Evolutionary conservation across 2,888 invertebrate species (phyloP).

Genomic region (Ennomos fuscantarius): DNA sequence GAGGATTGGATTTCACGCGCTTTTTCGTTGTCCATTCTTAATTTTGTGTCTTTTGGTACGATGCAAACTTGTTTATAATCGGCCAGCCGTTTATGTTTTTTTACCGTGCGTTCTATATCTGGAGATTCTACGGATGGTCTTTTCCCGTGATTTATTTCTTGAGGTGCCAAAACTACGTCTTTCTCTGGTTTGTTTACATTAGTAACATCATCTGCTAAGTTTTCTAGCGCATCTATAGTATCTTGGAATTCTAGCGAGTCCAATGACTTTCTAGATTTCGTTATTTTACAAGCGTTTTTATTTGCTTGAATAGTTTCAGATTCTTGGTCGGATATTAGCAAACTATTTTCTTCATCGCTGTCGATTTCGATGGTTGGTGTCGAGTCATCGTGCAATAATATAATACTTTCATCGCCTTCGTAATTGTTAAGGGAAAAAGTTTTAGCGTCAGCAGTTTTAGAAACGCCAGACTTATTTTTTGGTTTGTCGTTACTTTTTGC

Average conservation of each 20-base stretch:
- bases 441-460: not conserved
- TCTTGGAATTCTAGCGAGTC: too few species aligned
- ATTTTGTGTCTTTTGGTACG: slow-evolving; percentile 33
- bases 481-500: too few species aligned
- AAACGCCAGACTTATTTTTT: too few species aligned
- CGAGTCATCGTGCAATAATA: not conserved
- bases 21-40: slow-evolving; percentile 31
- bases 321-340: slow-evolving; percentile 1
- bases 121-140: not conserved
- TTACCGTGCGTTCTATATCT: not conserved
- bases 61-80: slow-evolving; percentile 38
- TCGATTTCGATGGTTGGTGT: not conserved
- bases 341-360: not conserved
- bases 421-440: not conserved
- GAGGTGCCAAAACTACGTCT: not conserved
- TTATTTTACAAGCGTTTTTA: not conserved
- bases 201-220: not conserved
- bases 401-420: not conserved
- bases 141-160: slow-evolving; percentile 3
- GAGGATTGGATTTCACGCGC: slow-evolving; percentile 39
- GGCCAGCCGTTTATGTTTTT: slow-evolving; percentile 10
- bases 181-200: not conserved
- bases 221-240: not conserved
- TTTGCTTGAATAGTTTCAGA: not conserved
- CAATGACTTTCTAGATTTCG: not conserved